Evolutionary conservation across 2,113 vertebrate genomes (phyloP).

Genomic region (Mormoops blainvillei): DNA sequence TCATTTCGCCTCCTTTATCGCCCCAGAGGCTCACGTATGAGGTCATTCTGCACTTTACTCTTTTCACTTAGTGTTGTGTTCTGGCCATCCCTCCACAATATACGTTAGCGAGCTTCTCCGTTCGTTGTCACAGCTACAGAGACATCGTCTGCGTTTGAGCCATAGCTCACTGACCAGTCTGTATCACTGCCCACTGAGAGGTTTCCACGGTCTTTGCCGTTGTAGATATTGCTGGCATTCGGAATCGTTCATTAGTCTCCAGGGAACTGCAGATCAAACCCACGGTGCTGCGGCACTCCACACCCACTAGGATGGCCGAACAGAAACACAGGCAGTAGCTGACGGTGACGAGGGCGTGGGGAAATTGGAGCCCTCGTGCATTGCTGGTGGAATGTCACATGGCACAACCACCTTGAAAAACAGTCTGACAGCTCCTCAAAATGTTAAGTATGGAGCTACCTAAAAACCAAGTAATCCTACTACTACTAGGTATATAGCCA

Average conservation of each 20-base stretch:
- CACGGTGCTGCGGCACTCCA: not conserved
- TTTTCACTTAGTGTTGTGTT: accelerated
- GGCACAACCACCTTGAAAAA: not conserved
- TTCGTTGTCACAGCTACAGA: accelerated
- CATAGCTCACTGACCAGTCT: accelerated
- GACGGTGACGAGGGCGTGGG: not conserved
- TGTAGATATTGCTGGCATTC: not conserved
- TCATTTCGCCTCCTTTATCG: not conserved
- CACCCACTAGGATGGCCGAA: not conserved
- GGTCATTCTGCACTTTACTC: too few species aligned
- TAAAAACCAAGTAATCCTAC: not conserved
- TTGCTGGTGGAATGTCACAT: not conserved
- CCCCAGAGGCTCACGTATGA: not conserved
- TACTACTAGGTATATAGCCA: not conserved
- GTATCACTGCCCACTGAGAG: accelerated
- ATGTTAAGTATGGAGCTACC: not conserved
- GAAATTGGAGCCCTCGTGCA: accelerated
- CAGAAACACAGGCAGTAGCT: not conserved
- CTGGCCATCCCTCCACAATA: accelerated
- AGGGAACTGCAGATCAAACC: not conserved
- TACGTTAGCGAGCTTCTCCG: accelerated
- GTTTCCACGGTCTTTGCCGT: not conserved
- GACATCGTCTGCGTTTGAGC: accelerated
- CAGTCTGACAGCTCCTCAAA: too few species aligned
- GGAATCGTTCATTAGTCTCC: not conserved